Evolutionary conservation across 2,113 vertebrate species (phyloP).

Genomic region (Eptesicus fuscus): DNA sequence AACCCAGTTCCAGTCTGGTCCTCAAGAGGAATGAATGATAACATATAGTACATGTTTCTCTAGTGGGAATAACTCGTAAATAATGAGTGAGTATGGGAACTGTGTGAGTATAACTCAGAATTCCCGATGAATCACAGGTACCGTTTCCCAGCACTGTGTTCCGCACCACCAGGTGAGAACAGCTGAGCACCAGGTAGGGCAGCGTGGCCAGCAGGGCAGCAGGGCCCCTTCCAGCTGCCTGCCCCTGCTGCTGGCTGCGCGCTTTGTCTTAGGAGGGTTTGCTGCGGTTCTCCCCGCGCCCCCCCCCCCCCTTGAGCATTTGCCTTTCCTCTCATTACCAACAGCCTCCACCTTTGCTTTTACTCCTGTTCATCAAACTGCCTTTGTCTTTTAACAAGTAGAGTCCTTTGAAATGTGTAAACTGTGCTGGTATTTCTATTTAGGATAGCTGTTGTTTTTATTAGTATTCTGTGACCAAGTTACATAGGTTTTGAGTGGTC

Average conservation of each 20-base stretch:
- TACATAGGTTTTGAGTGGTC: neutral
- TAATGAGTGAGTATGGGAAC: neutral
- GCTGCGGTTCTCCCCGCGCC: accelerated
- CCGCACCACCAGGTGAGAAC: neutral
- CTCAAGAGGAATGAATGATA: neutral
- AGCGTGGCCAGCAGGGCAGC: accelerated
- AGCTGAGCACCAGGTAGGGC: neutral
- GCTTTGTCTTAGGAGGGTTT: too few species aligned
- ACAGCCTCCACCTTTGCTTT: neutral
- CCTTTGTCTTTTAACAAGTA: neutral
- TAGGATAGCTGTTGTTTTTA: neutral
- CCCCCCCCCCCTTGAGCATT: accelerated
- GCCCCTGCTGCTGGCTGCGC: neutral
- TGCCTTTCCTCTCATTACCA: neutral
- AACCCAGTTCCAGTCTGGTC: neutral
- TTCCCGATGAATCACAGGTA: neutral
- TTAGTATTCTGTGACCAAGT: neutral
- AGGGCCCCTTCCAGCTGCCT: accelerated
- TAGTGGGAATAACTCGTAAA: neutral
- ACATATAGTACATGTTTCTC: neutral
- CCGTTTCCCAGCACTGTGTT: neutral
- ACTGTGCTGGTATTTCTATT: neutral
- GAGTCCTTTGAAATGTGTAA: neutral
- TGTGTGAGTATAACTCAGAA: neutral
- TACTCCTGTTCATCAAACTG: neutral